These are phyloP conservation scores for Aproaerema taeniolella DNA, from an alignment of 2,888 invertebrate species.

Conservation along the genomic window DNA sequence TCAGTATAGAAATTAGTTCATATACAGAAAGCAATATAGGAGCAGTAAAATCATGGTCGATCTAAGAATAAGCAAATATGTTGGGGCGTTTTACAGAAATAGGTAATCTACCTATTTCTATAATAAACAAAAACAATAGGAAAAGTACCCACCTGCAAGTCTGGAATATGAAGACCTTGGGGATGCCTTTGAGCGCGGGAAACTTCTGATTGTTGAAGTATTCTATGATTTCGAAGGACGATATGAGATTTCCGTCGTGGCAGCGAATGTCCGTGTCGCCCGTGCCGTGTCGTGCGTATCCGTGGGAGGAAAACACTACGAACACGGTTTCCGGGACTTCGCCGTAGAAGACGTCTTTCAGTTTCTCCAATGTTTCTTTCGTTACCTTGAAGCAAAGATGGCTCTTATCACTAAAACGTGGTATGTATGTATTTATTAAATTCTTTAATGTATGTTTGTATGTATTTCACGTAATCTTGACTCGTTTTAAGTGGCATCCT, in stretches of 20 bases:
- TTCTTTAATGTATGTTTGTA: no score
- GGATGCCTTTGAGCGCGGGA: slow-evolving; percentile 73
- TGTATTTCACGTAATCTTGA: no score
- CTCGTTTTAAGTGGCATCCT: no score
- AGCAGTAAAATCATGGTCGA: no score
- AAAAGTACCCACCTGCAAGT: slow-evolving; percentile 79
- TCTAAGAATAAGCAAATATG: no score
- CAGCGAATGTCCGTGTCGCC: slow-evolving; percentile 79
- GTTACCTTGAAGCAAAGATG: slow-evolving; percentile 42
- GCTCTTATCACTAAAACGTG: no score
- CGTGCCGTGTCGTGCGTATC: slow-evolving; percentile 55
- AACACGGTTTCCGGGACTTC: slow-evolving; percentile 75
- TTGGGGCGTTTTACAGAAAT: no score
- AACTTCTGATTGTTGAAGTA: slow-evolving; percentile 78
- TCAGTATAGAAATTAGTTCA: no score
- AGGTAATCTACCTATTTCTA: no score
- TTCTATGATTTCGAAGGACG: slow-evolving; percentile 73
- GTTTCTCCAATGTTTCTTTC: slow-evolving; percentile 43
- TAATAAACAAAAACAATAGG: no score
- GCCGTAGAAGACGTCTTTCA: slow-evolving; percentile 32
- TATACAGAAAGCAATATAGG: no score
- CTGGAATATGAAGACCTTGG: slow-evolving; percentile 86
- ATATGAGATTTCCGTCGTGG: slow-evolving; percentile 69
- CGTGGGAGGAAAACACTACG: slow-evolving; percentile 82
- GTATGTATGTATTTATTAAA: no score